phyloP scores from a whole-genome alignment of 1,140 invertebrate genomes.

The Adelges cooleyi region DNA sequence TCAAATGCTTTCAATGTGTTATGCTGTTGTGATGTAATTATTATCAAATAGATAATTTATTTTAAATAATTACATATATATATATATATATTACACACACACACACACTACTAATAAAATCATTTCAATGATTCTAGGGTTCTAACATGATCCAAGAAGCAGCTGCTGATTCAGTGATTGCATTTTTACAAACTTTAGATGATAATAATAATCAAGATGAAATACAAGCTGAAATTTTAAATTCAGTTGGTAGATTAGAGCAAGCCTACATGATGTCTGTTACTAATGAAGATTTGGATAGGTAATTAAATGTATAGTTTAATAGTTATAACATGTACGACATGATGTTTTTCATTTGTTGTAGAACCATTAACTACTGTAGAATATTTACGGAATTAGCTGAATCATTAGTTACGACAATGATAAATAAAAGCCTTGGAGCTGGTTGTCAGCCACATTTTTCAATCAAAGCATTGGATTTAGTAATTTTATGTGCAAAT shows the following conservation, averaged over 20 bases:
- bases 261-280: constrained; percentile 83
- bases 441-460: constrained; percentile 50
- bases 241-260: constrained; percentile 67
- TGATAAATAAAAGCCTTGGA: constrained; percentile 48
- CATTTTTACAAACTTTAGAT: constrained; percentile 66
- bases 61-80: background rate
- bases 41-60: background rate
- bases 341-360: constrained; percentile 33
- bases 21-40: constrained; percentile 34
- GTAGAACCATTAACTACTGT: constrained; percentile 77
- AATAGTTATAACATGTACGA: background rate
- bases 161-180: constrained; percentile 80
- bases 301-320: background rate
- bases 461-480: constrained; percentile 73
- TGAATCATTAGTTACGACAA: constrained; percentile 78
- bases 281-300: constrained; percentile 66
- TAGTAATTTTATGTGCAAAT: constrained; percentile 81
- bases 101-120: too few species aligned
- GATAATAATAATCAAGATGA: constrained; percentile 55
- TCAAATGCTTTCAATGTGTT: constrained; percentile 53
- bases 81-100: background rate
- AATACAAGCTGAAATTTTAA: constrained; percentile 68
- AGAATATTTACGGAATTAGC: constrained; percentile 90
- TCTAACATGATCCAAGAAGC: constrained; percentile 60
- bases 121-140: background rate